A percentile compares a stretch with the other conserved stretches of the same genome.
phyloP scores from a whole-genome alignment of 2,797 vertebrate species.

The Meda fulgida region DNA sequence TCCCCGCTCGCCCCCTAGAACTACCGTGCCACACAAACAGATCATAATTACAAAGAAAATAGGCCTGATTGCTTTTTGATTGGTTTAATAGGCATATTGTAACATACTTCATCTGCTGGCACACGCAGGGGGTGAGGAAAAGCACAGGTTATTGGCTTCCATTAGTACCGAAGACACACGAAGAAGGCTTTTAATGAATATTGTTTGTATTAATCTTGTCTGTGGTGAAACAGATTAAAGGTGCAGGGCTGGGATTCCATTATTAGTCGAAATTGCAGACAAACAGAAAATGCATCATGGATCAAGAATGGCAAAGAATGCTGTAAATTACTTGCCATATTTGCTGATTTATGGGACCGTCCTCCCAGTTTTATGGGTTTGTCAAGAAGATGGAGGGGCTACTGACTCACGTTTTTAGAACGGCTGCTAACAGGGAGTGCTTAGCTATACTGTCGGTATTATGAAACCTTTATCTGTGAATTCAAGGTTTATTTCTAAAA shows the following conservation, averaged over 20 bases:
- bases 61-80: slow-evolving; percentile 59
- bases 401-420: slow-evolving; percentile 30
- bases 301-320: slow-evolving; percentile 53
- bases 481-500: background rate
- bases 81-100: slow-evolving; percentile 59
- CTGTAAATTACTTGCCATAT: slow-evolving; percentile 48
- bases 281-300: slow-evolving; percentile 37
- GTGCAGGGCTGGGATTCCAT: slow-evolving; percentile 33
- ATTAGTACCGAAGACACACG: slow-evolving; percentile 33
- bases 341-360: slow-evolving; percentile 48
- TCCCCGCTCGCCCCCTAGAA: slow-evolving; percentile 28
- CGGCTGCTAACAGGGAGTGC: background rate
- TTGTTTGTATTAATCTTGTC: slow-evolving; percentile 44
- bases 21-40: slow-evolving; percentile 56
- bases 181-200: slow-evolving; percentile 45
- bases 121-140: slow-evolving; percentile 40
- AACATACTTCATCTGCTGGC: slow-evolving; percentile 55
- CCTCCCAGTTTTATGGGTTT: slow-evolving; percentile 42
- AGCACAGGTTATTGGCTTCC: slow-evolving; percentile 38
- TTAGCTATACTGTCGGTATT: background rate
- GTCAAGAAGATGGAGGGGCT: slow-evolving; percentile 38
- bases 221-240: slow-evolving; percentile 37
- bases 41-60: slow-evolving; percentile 61
- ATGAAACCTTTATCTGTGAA: background rate
- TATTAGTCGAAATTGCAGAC: slow-evolving; percentile 35